phyloP scores from a whole-genome alignment of 2,888 invertebrate species.

The Drosophila trichaetosa region DNA sequence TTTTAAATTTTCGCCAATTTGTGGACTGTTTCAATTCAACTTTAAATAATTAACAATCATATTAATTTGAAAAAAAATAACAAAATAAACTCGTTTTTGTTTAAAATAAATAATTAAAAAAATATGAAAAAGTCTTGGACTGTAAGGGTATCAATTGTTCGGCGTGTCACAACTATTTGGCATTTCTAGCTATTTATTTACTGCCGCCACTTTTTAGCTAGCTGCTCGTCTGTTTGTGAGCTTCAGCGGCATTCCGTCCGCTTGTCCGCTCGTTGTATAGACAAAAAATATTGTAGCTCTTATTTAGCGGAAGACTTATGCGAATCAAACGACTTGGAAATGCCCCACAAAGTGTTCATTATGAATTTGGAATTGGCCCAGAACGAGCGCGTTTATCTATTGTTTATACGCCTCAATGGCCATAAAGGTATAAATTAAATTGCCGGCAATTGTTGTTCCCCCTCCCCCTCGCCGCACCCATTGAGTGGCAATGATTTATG shows the following conservation, averaged over 20 bases:
- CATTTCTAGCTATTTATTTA: constrained; percentile 66
- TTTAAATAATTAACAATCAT: not conserved
- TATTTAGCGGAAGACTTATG: constrained; percentile 70
- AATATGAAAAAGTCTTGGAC: accelerated
- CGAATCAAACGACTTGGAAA: constrained; percentile 75
- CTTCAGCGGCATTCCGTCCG: constrained; percentile 12
- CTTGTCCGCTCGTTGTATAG: constrained; percentile 11
- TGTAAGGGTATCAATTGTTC: not conserved
- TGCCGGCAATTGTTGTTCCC: constrained; percentile 24
- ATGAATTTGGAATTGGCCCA: constrained; percentile 70
- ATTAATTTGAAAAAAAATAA: not conserved
- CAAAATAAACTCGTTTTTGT: not conserved
- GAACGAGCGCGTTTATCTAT: constrained; percentile 76
- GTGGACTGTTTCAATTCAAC: not conserved
- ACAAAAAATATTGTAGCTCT: constrained; percentile 49
- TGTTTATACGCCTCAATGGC: constrained; percentile 74
- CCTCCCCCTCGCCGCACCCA: not conserved
- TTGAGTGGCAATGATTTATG: constrained; percentile 61
- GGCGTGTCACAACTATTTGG: not conserved
- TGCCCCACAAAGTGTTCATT: constrained; percentile 75
- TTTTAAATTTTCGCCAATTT: not conserved
- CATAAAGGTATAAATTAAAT: constrained; percentile 76
- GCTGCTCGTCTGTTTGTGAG: constrained; percentile 21
- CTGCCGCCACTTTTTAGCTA: constrained; percentile 71
- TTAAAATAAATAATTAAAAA: not conserved